Conservation (phyloP, 2,888 invertebrate species). For the Sesamia inferens region DNA sequence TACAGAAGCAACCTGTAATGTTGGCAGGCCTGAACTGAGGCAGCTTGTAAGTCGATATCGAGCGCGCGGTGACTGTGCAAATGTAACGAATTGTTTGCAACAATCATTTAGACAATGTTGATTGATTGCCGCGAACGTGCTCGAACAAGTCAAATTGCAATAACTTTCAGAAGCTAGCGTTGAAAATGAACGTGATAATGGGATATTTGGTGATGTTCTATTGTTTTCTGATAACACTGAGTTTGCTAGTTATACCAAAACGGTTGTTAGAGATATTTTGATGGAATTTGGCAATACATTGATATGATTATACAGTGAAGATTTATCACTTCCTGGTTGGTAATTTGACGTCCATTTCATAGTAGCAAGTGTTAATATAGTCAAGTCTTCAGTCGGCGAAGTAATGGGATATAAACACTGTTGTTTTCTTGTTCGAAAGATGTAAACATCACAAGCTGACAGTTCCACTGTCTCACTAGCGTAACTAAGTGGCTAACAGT, state of each 20-base stretch:
- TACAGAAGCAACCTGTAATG: conserved; percentile 26
- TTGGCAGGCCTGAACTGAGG: conserved; percentile 45
- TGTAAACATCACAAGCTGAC: conserved; percentile 61
- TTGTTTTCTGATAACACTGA: neutral
- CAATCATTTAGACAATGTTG: conserved; percentile 64
- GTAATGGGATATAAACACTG: conserved; percentile 56
- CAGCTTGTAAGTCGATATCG: conserved; percentile 68
- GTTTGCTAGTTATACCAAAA: neutral
- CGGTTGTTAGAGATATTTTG: neutral
- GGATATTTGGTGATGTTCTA: conserved; percentile 14
- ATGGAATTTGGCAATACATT: neutral
- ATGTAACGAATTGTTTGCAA: conserved; percentile 71
- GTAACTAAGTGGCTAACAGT: conserved; percentile 57
- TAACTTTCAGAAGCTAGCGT: conserved; percentile 38
- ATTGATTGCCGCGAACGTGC: conserved; percentile 59
- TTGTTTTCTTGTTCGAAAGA: conserved; percentile 54
- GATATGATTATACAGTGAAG: neutral
- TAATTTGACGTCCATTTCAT: conserved; percentile 33
- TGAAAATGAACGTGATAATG: conserved; percentile 14
- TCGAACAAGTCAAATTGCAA: conserved; percentile 47
- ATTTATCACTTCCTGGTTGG: conserved; percentile 8
- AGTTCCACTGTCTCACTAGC: conserved; percentile 55
- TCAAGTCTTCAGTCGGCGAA: conserved; percentile 25
- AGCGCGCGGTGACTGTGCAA: conserved; percentile 63
- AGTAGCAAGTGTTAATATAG: conserved; percentile 32